phyloP scores from a whole-genome alignment of 2,888 invertebrate species.

The Drosophila greeni region DNA sequence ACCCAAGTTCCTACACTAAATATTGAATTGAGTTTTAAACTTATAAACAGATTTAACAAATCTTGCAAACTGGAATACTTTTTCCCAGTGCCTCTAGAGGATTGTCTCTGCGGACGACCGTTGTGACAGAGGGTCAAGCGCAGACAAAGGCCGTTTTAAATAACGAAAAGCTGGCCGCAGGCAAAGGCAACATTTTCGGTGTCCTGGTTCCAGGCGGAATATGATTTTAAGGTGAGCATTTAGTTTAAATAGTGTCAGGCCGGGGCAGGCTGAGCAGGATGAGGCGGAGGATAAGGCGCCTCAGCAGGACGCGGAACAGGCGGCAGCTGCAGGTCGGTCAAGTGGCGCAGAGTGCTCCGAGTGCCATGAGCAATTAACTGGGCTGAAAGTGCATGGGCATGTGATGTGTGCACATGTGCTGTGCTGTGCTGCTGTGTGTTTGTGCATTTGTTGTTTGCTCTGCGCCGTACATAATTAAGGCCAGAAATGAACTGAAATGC shows the following conservation, averaged over 20 bases:
- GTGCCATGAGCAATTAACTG: slow-evolving; percentile 69
- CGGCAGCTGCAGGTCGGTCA: slow-evolving; percentile 65
- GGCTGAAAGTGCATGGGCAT: slow-evolving; percentile 39
- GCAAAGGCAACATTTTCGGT: slow-evolving; percentile 27
- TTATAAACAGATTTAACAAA: too few species aligned
- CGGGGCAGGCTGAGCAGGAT: slow-evolving; percentile 4
- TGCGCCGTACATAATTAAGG: slow-evolving; percentile 70
- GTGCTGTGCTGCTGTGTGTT: slow-evolving; percentile 35
- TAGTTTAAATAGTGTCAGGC: slow-evolving; percentile 42
- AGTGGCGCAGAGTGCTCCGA: slow-evolving; percentile 53
- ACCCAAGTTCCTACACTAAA: not conserved
- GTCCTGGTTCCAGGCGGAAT: slow-evolving; percentile 19
- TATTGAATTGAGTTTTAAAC: too few species aligned
- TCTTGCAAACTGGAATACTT: not conserved
- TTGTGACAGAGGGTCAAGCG: slow-evolving; percentile 54
- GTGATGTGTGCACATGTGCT: slow-evolving; percentile 53
- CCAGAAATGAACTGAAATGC: slow-evolving; percentile 59
- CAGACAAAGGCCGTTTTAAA: slow-evolving; percentile 65
- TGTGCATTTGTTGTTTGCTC: slow-evolving; percentile 58
- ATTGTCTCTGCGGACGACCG: slow-evolving; percentile 6
- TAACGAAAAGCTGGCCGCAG: slow-evolving; percentile 63
- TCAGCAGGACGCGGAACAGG: slow-evolving; percentile 37
- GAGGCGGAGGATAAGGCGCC: not conserved
- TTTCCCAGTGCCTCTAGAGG: slow-evolving; percentile 3
- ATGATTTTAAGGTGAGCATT: slow-evolving; percentile 44